Conservation (phyloP, 2,888 invertebrate species). For the Noctuana brunneofusca region DNA sequence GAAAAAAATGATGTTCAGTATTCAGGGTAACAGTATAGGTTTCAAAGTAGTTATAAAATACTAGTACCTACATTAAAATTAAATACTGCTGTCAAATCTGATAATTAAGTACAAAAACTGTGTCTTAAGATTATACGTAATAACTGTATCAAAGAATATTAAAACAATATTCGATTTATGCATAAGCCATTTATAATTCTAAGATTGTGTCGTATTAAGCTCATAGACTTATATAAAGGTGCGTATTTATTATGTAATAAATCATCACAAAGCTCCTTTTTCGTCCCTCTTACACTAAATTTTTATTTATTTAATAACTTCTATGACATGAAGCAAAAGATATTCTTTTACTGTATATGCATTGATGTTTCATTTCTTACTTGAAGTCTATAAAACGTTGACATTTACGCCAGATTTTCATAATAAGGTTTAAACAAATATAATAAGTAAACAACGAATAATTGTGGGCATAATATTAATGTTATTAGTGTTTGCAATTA, state of each 20-base stretch:
- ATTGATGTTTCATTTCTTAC: neutral
- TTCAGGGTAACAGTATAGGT: constrained; percentile 33
- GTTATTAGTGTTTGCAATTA: neutral
- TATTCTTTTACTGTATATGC: neutral
- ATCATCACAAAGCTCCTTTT: constrained; percentile 8
- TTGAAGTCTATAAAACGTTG: neutral
- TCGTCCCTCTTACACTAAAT: constrained; percentile 18
- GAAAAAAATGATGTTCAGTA: constrained; percentile 35
- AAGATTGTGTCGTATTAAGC: constrained; percentile 38
- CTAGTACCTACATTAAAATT: constrained; percentile 3
- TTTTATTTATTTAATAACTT: neutral
- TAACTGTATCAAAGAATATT: constrained; percentile 37
- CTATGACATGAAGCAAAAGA: neutral
- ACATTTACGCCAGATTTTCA: neutral
- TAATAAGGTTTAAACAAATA: neutral
- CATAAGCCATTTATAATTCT: constrained; percentile 32
- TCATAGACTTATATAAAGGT: constrained; percentile 34
- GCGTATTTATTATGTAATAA: constrained; percentile 26
- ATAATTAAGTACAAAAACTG: constrained; percentile 58
- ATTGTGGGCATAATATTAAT: neutral
- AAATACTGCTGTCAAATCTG: constrained; percentile 36
- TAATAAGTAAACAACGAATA: neutral
- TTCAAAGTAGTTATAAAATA: constrained; percentile 19
- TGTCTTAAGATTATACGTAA: constrained; percentile 57
- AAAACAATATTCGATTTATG: constrained; percentile 33